Conservation (phyloP, 64 coral and sea anemone genomes). For the Trachythela sp. region DNA sequence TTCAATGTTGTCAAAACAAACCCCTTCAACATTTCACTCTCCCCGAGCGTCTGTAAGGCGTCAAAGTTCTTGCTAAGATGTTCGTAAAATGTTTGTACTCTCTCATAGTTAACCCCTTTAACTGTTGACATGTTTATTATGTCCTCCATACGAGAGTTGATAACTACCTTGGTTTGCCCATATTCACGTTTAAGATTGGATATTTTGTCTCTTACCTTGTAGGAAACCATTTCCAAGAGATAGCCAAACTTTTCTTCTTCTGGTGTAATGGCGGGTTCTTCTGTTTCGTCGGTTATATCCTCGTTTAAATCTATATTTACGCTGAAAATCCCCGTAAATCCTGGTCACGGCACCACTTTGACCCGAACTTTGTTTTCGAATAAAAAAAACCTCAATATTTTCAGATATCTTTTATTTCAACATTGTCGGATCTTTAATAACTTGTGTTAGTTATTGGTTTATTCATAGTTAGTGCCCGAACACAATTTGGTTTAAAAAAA, state of each 20-base stretch:
- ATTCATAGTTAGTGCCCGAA: too few species aligned
- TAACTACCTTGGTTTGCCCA: neutral
- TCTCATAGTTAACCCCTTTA: neutral
- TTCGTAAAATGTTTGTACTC: neutral
- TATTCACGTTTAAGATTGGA: neutral
- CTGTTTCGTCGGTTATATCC: too few species aligned
- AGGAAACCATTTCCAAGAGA: neutral
- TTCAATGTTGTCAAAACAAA: neutral
- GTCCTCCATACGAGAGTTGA: neutral
- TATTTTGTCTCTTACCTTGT: neutral
- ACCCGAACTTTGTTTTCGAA: too few species aligned
- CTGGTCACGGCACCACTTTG: too few species aligned
- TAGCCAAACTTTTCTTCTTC: neutral
- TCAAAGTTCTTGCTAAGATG: neutral
- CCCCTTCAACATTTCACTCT: neutral
- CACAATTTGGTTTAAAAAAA: too few species aligned
- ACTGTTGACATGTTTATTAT: neutral
- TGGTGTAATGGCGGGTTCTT: too few species aligned
- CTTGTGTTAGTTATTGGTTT: too few species aligned
- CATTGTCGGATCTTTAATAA: too few species aligned
- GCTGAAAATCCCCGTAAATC: too few species aligned
- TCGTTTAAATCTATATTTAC: too few species aligned
- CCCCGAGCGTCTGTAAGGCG: neutral
- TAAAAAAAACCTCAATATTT: too few species aligned
- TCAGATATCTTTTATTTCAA: too few species aligned